These are phyloP conservation scores for Trachemys scripta DNA, from an alignment of 2,113 vertebrate species.

Conservation along the genomic window DNA sequence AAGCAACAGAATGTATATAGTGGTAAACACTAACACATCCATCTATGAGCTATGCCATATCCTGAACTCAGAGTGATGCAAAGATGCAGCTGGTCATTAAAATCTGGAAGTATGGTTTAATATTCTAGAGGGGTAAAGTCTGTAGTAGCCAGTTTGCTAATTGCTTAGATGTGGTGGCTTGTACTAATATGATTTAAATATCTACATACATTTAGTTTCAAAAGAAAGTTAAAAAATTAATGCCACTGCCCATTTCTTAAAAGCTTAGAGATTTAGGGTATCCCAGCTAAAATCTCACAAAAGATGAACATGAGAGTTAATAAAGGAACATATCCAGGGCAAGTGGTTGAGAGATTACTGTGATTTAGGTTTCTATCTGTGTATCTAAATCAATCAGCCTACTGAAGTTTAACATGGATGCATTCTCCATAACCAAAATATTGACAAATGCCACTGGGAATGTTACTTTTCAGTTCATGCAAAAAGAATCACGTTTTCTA, in stretches of 20 bases:
- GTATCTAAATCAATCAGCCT: neutral
- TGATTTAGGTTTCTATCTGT: neutral
- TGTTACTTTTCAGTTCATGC: neutral
- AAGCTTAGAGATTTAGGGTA: neutral
- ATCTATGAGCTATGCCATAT: neutral
- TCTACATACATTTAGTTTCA: neutral
- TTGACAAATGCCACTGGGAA: neutral
- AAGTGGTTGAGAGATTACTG: neutral
- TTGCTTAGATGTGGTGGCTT: neutral
- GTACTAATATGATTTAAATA: neutral
- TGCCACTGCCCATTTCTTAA: neutral
- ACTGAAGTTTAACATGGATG: neutral
- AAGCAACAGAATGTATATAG: slow-evolving; percentile 46
- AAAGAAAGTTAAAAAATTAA: neutral
- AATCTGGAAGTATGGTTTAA: neutral
- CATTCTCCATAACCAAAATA: neutral
- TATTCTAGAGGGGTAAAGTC: neutral
- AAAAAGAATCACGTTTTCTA: neutral
- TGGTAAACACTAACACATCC: neutral
- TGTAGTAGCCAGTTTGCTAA: neutral
- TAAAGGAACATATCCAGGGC: neutral
- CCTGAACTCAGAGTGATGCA: neutral
- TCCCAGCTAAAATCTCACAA: neutral
- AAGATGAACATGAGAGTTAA: neutral
- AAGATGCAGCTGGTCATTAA: neutral